phyloP scores from a whole-genome alignment of 2,797 vertebrate species.

The Otolemur crassicaudatus region DNA sequence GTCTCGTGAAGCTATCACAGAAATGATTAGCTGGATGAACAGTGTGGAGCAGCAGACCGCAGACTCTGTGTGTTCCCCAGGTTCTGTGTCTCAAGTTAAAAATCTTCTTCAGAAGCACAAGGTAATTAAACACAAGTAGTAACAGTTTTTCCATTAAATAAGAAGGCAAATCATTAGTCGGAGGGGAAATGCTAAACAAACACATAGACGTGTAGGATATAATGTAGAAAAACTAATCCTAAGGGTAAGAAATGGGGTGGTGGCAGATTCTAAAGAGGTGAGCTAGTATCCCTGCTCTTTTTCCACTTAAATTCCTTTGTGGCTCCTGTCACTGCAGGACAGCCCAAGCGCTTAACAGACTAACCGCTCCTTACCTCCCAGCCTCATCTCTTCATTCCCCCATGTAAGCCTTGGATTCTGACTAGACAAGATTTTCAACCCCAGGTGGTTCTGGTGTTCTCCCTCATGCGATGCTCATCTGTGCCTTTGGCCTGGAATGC shows the following conservation, averaged over 20 bases:
- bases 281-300: neutral
- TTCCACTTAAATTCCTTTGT: neutral
- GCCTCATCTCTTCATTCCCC: neutral
- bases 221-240: neutral
- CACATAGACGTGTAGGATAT: neutral
- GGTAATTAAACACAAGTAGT: constrained; percentile 85
- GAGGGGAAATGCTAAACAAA: neutral
- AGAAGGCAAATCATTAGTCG: neutral
- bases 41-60: constrained; percentile 84
- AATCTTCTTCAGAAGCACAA: constrained; percentile 89
- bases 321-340: neutral
- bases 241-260: rapidly evolving
- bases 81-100: constrained; percentile 81
- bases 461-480: neutral
- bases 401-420: neutral
- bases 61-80: constrained; percentile 34
- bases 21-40: constrained; percentile 91
- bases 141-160: neutral
- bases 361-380: neutral
- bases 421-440: neutral
- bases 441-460: neutral
- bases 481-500: neutral
- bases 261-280: neutral
- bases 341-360: neutral
- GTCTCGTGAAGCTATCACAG: constrained; percentile 90